These are phyloP conservation scores for Pogonophryne albipinna DNA, from an alignment of 2,797 vertebrate species.

Conservation along the genomic window DNA sequence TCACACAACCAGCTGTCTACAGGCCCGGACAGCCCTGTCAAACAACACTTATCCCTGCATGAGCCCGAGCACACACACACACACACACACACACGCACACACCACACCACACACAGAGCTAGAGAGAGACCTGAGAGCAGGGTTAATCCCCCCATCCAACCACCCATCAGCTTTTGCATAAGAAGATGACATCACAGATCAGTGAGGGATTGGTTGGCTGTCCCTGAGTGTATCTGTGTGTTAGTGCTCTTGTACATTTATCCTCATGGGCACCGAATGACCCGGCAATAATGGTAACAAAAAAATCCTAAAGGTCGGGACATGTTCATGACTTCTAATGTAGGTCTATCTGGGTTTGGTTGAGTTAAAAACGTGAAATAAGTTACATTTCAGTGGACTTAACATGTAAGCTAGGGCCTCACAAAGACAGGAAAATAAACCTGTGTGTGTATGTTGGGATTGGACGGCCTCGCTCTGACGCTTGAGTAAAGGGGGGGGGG, in stretches of 20 bases:
- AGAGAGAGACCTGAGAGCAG: conserved; percentile 65
- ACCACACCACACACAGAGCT: conserved; percentile 31
- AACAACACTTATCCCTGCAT: conserved; percentile 77
- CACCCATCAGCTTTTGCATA: conserved; percentile 78
- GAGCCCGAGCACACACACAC: conserved; percentile 49
- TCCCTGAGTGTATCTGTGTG: conserved; percentile 39
- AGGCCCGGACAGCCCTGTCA: conserved; percentile 69
- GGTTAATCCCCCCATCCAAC: conserved; percentile 75
- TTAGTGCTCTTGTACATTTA: conserved; percentile 40
- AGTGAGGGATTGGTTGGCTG: conserved; percentile 65
- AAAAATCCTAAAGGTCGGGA: background rate
- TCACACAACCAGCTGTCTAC: conserved; percentile 84
- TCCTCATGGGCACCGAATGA: conserved; percentile 27
- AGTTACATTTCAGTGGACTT: background rate
- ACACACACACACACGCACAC: conserved; percentile 28
- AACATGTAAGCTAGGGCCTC: background rate
- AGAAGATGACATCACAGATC: conserved; percentile 82
- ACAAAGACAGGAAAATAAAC: conserved; percentile 12
- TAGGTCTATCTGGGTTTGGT: background rate
- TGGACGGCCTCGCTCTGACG: conserved; percentile 60
- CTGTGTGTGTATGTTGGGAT: conserved; percentile 48
- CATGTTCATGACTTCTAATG: background rate
- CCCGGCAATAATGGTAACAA: background rate
- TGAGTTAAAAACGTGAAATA: background rate
- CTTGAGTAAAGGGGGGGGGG: conserved; percentile 19